Evolutionary conservation across 1,140 invertebrate genomes (phyloP), one percentile per base, ranked within the genome.

Genomic region (Cheumatopsyche charites): DNA sequence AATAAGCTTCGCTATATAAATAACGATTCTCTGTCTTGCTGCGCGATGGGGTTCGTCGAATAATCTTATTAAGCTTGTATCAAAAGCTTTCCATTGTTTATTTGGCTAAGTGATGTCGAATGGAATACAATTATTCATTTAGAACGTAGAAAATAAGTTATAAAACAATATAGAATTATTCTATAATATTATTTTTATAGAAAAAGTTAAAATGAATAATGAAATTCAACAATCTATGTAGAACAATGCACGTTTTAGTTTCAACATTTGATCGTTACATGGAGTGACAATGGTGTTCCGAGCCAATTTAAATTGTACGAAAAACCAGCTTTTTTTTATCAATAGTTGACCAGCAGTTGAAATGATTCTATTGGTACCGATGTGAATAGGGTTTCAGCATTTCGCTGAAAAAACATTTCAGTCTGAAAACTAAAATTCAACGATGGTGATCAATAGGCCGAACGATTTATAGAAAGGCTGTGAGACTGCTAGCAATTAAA

Each of bases 401-500:
- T 36, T 58, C 9, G 21, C 55, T 58, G 55, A 25, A 58, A 36
- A 25, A 58, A 58, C 55, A 58, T 58, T 58, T 19, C 17, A 67
- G 67, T 74, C 63, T 70, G 73, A 71, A 70, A 71, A 74, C 73
- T 68, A 49, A 74, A 74, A 74, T 68, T 61, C 69, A 12, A 17
- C 58, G 43, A 23, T 47, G 69, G 73, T 65, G 67, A 71, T 72
- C 70, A 67, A 75, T 66, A 75, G 61, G 67, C 58, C 21, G 66
- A 29, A 62, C 73, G 70, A 75, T 75, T 75, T 75, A 75, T 72
- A 43, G 68, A 75, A 70, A 72, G 73, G 70, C 68, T 63, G 68
- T n/a, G 36, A 45, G 41, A 19, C n/a, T n/a, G 70, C 45, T 42
- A 62, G 73, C 70, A 75, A 75, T 75, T 75, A 72, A 75, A 75